A percentile compares a stretch with the other conserved stretches of the same genome.
These are phyloP conservation scores for Lytechinus variegatus DNA, from an alignment of 35 echinoderm and acorn worm genomes.

Conservation along the genomic window DNA sequence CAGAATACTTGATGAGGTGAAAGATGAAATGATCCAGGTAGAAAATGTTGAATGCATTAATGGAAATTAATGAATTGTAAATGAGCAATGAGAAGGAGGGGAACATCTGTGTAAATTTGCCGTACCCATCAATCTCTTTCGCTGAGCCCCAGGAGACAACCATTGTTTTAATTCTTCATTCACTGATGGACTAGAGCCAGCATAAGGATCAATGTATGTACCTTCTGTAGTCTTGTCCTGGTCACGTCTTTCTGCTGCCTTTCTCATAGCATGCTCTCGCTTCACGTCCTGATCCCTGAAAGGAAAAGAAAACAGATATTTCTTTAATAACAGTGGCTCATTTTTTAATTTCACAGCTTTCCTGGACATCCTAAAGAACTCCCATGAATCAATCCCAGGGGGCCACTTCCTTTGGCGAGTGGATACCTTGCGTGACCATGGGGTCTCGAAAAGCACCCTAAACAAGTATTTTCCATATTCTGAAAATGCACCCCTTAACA, in stretches of 20 bases:
- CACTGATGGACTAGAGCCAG: slow-evolving; percentile 90
- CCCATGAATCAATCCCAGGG: too few relatives aligned
- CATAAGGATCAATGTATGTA: slow-evolving; percentile 85
- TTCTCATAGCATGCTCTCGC: slow-evolving; percentile 72
- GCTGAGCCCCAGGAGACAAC: slow-evolving; percentile 66
- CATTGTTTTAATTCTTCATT: slow-evolving; percentile 94
- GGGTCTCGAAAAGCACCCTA: too few relatives aligned
- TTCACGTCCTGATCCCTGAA: slow-evolving; percentile 72
- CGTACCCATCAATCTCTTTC: slow-evolving; percentile 60
- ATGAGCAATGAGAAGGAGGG: not conserved
- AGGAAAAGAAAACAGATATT: slow-evolving; percentile 14
- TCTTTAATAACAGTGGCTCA: too few relatives aligned
- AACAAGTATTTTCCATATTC: too few relatives aligned
- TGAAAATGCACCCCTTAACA: too few relatives aligned
- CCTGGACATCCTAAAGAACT: too few relatives aligned
- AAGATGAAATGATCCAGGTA: too few relatives aligned
- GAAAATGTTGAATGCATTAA: not conserved
- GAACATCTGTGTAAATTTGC: not conserved
- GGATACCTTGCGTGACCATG: too few relatives aligned
- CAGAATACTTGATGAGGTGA: too few relatives aligned
- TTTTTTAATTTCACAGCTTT: too few relatives aligned
- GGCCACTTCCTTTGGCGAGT: too few relatives aligned
- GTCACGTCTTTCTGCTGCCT: slow-evolving; percentile 76
- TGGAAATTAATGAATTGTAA: not conserved
- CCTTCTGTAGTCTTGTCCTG: slow-evolving; percentile 70